Base-by-base conservation (phyloP, 2,113 vertebrate species). In the Eleginops maclovinus region DNA sequence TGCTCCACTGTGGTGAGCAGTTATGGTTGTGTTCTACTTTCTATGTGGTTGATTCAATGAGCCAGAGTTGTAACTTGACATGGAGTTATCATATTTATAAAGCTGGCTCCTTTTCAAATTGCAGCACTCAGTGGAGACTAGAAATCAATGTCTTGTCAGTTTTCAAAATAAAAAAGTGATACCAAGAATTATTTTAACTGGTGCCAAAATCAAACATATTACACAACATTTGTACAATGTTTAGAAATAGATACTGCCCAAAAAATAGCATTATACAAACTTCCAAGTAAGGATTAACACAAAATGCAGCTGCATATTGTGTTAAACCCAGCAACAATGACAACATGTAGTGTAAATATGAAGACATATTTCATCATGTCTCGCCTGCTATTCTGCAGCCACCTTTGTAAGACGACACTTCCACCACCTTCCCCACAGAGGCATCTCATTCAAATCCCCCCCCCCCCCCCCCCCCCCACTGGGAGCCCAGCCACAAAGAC, bases 11-110 rank as follows among this genome's bases (percentile, higher is more conserved):
- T 79, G 75, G 65, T 74, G 77, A 31, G 55, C 75, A 47, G 11
- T 72, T 47, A 40, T 56, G 47, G 19, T 75, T 62, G 62, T 6
- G 3, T 46, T 82, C 74, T 40, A 12, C 65, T 85, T 63, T 53
- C 84, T 93, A 78, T 91, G 86, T 81, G 79, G 72, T 82, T 26
- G 51, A 55, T 75, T 82, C 81, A 85, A 90, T 87, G 88, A 77
- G 81, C 70, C 11, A n/a, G 60, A 13, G 51, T 73, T 87, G 66
- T 60, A 82, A 83, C 78, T 77, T 53, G 36, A 71, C 12, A 12
- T 71, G 55, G 59, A 64, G 9, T 79, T 81, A 84, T 86, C 72
- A 81, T 82, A 72, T 72, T 49, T 58, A 28, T 55, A 8, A 24
- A 72, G 64, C 54, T 61, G 61, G 64, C 60, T 46, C 79, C 60